phyloP scores from a whole-genome alignment of 2,797 vertebrate genomes.

The Clarias laeviceps region DNA sequence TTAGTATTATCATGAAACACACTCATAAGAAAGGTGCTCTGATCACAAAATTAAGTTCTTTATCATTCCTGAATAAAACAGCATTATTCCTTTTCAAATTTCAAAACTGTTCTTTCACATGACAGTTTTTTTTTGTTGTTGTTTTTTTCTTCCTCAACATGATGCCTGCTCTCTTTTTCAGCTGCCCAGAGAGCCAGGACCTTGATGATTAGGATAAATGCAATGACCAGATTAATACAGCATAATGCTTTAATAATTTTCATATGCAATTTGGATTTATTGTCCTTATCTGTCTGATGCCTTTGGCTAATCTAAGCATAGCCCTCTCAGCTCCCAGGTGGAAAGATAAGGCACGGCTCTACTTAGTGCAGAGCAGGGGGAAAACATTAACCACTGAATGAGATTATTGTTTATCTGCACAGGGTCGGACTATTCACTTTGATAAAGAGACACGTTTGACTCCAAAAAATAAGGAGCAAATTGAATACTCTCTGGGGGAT shows the following conservation, averaged over 20 bases:
- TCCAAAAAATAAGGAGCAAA: slow-evolving; percentile 75
- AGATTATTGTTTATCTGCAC: slow-evolving; percentile 87
- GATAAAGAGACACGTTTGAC: slow-evolving; percentile 82
- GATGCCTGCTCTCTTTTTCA: slow-evolving; percentile 38
- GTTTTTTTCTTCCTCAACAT: slow-evolving; percentile 32
- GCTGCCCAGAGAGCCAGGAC: slow-evolving; percentile 40
- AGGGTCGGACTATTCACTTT: slow-evolving; percentile 84
- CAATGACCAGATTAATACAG: slow-evolving; percentile 89
- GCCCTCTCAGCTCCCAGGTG: slow-evolving; percentile 81
- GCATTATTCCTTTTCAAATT: not conserved
- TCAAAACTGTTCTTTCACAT: not conserved
- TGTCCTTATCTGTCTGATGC: slow-evolving; percentile 86
- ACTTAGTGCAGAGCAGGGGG: slow-evolving; percentile 71
- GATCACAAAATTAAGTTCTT: not conserved
- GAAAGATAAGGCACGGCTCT: slow-evolving; percentile 79
- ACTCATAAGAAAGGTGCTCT: not conserved
- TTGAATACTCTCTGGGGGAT: slow-evolving; percentile 68
- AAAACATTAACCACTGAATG: slow-evolving; percentile 82
- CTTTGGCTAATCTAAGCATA: slow-evolving; percentile 81
- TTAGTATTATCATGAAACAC: not conserved
- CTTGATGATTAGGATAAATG: slow-evolving; percentile 82
- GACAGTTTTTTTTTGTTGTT: not conserved
- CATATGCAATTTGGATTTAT: slow-evolving; percentile 89
- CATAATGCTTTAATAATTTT: slow-evolving; percentile 92
- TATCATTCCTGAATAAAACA: not conserved